Evolutionary conservation across 2,888 invertebrate genomes (phyloP), one percentile per base, ranked within the genome.

Genomic region (Lochmaea capreae): DNA sequence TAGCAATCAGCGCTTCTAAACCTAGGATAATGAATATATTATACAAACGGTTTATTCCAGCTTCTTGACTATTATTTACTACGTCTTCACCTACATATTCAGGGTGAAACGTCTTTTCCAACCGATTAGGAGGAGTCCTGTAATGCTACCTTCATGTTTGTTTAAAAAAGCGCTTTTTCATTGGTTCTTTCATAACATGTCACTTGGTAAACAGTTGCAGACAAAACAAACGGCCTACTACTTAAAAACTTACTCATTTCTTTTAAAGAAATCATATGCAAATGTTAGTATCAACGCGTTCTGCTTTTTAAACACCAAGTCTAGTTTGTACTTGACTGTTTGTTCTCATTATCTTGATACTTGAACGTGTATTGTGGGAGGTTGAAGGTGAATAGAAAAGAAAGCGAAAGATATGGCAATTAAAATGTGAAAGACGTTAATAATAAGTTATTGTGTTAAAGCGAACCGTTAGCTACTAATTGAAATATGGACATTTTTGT

Each of bases 211-310:
- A 57, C 57, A 57, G 11, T 57, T 57, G 22, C 18, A 57, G 22
- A 22, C 57, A 57, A 57, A 49, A 22, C 9, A 57, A 16, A 18
- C 57, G n/a, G 22, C 57, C 22, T 26, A n/a, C 49, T 49, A 49
- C 6, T 54, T 18, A 54, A 16, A 54, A 54, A n/a, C 33, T 59
- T 33, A 33, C n/a, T 59, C 33, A 33, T 33, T 33, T 26, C 26
- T 59, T 3, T 59, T 33, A 9, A 33, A 33, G 59, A 33, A 59
- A 59, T 59, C 14, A 26, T 33, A 59, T 59, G 59, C 59, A 59
- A 33, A 59, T 33, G 14, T 59, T 57, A 1, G 57, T 57, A 57
- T 2, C 18, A 22, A 22, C 22, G 12, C 16, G 54, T 54, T 54
- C 18, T 54, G 54, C 54, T 18, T 49, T 49, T 49, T 49, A 49